phyloP scores from a whole-genome alignment of 23 tunicate genomes.

The Diplosoma virens region DNA sequence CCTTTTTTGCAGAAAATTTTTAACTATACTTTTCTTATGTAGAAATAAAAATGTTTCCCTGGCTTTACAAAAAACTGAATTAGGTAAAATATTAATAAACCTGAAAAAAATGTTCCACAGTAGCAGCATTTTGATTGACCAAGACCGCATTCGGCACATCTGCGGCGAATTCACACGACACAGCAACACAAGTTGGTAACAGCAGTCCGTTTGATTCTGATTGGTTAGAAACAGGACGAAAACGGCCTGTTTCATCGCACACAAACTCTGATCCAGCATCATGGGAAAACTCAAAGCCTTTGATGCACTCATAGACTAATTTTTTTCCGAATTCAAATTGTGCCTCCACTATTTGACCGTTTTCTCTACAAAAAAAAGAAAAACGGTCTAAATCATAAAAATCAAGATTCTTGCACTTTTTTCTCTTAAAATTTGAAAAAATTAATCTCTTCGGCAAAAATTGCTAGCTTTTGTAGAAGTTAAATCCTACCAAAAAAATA shows the following conservation, averaged over 20 bases:
- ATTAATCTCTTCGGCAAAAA: too few species aligned
- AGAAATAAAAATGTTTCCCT: background rate
- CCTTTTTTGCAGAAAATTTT: too few species aligned
- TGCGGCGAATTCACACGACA: conserved; percentile 36
- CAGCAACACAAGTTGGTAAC: conserved; percentile 28
- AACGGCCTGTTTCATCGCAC: conserved; percentile 12
- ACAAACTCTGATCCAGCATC: background rate
- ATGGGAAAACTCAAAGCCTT: conserved; percentile 49
- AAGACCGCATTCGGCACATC: conserved; percentile 11
- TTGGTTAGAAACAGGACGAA: background rate
- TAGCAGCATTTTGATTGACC: background rate
- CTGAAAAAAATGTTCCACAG: conserved; percentile 17
- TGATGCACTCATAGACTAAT: conserved; percentile 54
- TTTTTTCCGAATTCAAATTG: conserved; percentile 33
- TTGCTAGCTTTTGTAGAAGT: too few species aligned
- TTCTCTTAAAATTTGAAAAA: too few species aligned
- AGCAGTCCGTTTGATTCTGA: background rate
- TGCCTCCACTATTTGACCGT: conserved; percentile 1
- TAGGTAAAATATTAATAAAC: background rate
- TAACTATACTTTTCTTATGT: too few species aligned
- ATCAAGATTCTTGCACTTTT: too few species aligned
- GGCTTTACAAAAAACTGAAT: background rate
- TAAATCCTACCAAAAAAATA: too few species aligned
- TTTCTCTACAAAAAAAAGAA: background rate
- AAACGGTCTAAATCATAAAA: background rate